These are phyloP conservation scores for Lasioglossum baleicum DNA, from an alignment of 1,140 invertebrate species.

Conservation along the genomic window DNA sequence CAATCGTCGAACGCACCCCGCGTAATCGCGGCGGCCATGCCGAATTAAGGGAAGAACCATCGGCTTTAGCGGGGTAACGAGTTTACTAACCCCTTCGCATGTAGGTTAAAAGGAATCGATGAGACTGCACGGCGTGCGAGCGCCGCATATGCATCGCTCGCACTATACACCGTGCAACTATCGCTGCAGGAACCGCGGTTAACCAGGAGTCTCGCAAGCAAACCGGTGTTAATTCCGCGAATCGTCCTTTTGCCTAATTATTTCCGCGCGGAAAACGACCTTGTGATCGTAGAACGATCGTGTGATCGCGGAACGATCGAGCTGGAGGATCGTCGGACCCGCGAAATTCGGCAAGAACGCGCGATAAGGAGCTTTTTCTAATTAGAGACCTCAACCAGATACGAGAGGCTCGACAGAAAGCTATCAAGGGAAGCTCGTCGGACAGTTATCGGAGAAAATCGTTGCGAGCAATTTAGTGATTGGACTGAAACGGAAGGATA, in stretches of 20 bases:
- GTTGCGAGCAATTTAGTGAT: too few relatives aligned
- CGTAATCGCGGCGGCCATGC: too few relatives aligned
- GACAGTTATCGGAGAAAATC: too few relatives aligned
- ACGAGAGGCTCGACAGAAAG: too few relatives aligned
- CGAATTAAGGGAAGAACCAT: constrained; percentile 30
- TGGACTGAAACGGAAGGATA: too few relatives aligned
- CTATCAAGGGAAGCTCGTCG: too few relatives aligned
- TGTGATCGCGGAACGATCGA: not conserved
- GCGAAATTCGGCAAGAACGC: too few relatives aligned
- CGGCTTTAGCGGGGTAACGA: constrained; percentile 53
- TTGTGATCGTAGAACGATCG: too few relatives aligned
- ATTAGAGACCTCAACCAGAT: too few relatives aligned
- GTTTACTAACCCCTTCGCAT: constrained; percentile 72
- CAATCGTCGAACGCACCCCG: too few relatives aligned
- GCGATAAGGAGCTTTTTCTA: too few relatives aligned
- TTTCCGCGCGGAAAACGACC: constrained; percentile 11
- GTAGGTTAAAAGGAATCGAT: constrained; percentile 72
- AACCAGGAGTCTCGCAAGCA: constrained; percentile 32
- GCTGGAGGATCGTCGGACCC: too few relatives aligned
- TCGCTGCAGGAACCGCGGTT: constrained; percentile 29
- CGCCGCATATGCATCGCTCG: constrained; percentile 55
- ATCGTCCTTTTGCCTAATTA: constrained; percentile 32
- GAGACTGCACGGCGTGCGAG: constrained; percentile 56
- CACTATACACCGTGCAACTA: constrained; percentile 7
- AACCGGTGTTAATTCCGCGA: constrained; percentile 25